Conservation (phyloP, 2,888 invertebrate genomes). For the Orthosia gothica region DNA sequence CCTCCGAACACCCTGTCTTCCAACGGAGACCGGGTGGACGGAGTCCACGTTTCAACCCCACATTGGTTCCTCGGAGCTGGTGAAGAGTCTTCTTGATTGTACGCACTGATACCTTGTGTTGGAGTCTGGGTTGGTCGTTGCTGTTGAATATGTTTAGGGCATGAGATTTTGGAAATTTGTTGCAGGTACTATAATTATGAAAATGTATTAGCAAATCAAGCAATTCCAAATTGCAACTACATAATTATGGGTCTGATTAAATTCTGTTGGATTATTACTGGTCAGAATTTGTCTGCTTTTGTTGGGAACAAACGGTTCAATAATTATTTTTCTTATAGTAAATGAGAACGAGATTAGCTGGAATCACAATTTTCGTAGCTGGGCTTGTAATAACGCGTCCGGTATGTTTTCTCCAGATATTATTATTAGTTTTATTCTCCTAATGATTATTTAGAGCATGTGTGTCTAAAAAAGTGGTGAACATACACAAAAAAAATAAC, state of each 20-base stretch:
- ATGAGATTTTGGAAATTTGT: background rate
- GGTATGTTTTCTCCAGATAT: background rate
- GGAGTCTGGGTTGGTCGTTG: slow-evolving; percentile 65
- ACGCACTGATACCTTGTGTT: slow-evolving; percentile 39
- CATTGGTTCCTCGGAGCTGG: slow-evolving; percentile 85
- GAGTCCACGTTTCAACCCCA: slow-evolving; percentile 87
- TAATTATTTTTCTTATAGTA: background rate
- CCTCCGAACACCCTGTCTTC: slow-evolving; percentile 93
- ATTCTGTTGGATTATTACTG: background rate
- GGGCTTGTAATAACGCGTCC: no score
- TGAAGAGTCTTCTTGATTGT: slow-evolving; percentile 79
- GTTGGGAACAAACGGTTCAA: background rate
- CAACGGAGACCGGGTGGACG: no score
- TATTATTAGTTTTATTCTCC: background rate
- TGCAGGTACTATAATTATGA: no score
- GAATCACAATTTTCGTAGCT: no score
- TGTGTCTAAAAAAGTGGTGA: no score
- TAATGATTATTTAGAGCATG: no score
- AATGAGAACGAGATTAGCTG: background rate
- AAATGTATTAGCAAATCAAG: background rate
- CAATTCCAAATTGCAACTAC: background rate
- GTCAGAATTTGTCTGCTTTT: background rate
- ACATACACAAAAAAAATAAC: no score
- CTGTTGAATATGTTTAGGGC: slow-evolving; percentile 18
- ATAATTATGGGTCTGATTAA: no score